phyloP scores from a whole-genome alignment of 2,113 vertebrate species.

The Mastomys natalensis region DNA sequence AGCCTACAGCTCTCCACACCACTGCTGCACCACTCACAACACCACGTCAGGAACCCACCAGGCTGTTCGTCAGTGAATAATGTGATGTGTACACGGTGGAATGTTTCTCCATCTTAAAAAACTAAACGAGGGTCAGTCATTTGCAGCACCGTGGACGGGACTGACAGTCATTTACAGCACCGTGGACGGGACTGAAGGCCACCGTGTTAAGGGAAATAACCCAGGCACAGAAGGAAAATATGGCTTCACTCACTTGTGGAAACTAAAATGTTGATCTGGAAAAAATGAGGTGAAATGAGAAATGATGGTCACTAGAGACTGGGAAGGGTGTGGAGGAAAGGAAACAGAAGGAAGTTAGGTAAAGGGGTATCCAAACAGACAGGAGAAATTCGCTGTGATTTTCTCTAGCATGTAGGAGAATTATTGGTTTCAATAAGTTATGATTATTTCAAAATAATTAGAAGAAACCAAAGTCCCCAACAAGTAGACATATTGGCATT shows the following conservation, averaged over 20 bases:
- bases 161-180: neutral
- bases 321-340: neutral
- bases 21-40: neutral
- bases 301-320: neutral
- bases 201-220: neutral
- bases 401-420: neutral
- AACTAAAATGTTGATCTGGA: neutral
- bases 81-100: neutral
- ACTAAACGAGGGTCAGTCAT: neutral
- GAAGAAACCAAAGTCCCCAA: neutral
- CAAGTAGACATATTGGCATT: neutral
- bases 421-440: neutral
- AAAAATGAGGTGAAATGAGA: neutral
- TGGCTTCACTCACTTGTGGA: neutral
- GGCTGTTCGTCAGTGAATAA: neutral
- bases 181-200: neutral
- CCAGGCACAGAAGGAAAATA: slow-evolving; percentile 1
- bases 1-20: neutral
- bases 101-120: neutral
- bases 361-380: neutral
- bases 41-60: neutral
- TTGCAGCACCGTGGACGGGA: neutral
- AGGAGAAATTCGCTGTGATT: neutral
- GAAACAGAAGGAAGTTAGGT: neutral
- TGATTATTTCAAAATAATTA: neutral